Evolutionary conservation across 2,797 vertebrate species (phyloP), one percentile per base, ranked within the genome.

Genomic region (Lepilemur ruficaudatus): DNA sequence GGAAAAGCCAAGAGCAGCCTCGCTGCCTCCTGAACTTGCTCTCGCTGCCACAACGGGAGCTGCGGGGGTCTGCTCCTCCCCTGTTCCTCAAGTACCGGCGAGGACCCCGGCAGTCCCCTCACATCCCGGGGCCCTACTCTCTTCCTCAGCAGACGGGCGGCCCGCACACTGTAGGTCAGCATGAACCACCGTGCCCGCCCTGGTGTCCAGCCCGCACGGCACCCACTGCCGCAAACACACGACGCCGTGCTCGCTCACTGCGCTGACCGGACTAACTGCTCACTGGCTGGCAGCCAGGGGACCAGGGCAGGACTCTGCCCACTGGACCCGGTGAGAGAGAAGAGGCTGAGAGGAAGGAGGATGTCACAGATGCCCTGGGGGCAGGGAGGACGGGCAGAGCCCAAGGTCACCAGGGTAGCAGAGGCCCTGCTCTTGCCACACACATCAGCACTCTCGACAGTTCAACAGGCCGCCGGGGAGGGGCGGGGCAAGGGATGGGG

Each of bases 401-500:
- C 84, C 61, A 72, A 90, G 25, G 46, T 78, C 28, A 0, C 35
- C 7, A 65, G 0, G 0, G 3, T 0, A 8, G 88, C 87, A 81
- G 70, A 90, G 85, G 0, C 23, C 3, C 18, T 14, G 57, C 73
- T n/a, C 79, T 35, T 70, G 20, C 65, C 43, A 30, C 18, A 55
- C 3, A 0, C 43, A 9, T 5, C 2, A 6, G 86, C 55, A 75
- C 35, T 65, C 12, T 9, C 89, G 69, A 17, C 63, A 70, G 96
- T 48, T 91, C 73, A 79, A 46, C 0, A 0, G 3, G 6, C 17
- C 4, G 18, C 59, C 0, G 22, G 25, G 32, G 22, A 22, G 32
- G 0, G 2, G 72, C 75, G 15, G 0, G 41, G 2, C 0, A 0
- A 5, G 7, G 41, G 35, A 10, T 59, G 78, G 15, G 75, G 63